These are phyloP conservation scores for Eurytoma californica DNA, from an alignment of 2,888 invertebrate species.

Conservation along the genomic window DNA sequence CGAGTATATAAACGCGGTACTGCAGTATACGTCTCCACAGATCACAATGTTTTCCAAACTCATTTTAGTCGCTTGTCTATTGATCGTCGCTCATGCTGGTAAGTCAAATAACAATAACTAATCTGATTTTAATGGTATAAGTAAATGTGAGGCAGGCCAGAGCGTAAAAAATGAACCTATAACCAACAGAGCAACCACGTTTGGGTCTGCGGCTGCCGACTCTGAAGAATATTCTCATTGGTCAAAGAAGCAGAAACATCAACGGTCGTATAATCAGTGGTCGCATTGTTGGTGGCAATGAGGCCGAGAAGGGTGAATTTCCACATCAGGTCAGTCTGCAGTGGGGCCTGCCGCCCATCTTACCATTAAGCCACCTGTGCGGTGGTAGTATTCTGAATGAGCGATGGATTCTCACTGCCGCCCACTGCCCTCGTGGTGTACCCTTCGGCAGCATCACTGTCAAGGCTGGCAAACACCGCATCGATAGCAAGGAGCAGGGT, in stretches of 20 bases:
- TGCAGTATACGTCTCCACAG: neutral
- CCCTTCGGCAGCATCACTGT: conserved; percentile 51
- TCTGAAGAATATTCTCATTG: neutral
- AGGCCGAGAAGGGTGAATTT: conserved; percentile 72
- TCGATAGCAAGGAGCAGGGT: conserved; percentile 57
- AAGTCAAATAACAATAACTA: neutral
- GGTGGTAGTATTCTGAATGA: conserved; percentile 73
- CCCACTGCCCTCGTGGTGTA: conserved; percentile 70
- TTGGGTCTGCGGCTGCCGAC: conserved; percentile 41
- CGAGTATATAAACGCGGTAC: too few relatives aligned
- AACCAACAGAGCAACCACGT: conserved; percentile 61
- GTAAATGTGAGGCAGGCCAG: neutral
- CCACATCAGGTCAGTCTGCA: conserved; percentile 76
- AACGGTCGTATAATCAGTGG: neutral
- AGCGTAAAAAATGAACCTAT: neutral
- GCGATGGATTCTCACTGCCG: conserved; percentile 74
- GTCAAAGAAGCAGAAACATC: neutral
- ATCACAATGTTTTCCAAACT: conserved; percentile 29
- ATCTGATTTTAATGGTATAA: neutral
- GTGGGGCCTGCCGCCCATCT: conserved; percentile 63
- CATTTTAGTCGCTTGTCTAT: conserved; percentile 21
- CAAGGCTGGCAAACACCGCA: conserved; percentile 56
- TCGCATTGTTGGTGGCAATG: conserved; percentile 63
- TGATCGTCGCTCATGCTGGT: conserved; percentile 22
- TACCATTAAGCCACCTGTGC: conserved; percentile 65